phyloP scores from a whole-genome alignment of 2,113 vertebrate species.

The Coptodon rendalli region DNA sequence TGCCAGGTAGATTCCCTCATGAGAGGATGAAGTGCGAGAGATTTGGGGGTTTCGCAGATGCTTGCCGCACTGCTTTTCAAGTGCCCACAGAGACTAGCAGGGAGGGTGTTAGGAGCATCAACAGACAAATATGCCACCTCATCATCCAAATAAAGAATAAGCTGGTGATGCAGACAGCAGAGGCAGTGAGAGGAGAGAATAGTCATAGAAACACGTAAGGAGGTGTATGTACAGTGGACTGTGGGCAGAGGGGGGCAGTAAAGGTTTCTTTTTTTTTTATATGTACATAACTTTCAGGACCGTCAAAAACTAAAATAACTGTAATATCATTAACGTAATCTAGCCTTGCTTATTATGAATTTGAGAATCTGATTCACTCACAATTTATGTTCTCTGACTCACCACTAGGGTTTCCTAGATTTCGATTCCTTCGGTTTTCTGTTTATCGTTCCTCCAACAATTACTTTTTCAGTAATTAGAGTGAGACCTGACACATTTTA shows the following conservation, averaged over 20 bases:
- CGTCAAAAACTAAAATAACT: not conserved
- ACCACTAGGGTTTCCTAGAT: not conserved
- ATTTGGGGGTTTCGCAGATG: conserved; percentile 36
- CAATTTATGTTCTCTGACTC: not conserved
- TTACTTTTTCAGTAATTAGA: not conserved
- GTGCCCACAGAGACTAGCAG: conserved; percentile 12
- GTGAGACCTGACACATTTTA: not conserved
- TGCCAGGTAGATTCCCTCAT: conserved; percentile 57
- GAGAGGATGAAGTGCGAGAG: conserved; percentile 40
- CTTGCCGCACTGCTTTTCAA: conserved; percentile 28
- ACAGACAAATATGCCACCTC: conserved; percentile 34
- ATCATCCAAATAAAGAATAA: conserved; percentile 14
- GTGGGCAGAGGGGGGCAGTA: not conserved
- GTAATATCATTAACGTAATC: not conserved
- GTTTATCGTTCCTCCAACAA: not conserved
- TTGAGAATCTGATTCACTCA: not conserved
- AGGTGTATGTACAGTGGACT: not conserved
- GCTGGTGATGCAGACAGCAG: not conserved
- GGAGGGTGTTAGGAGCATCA: not conserved
- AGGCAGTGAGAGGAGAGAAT: not conserved
- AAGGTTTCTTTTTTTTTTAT: not conserved
- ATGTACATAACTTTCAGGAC: not conserved
- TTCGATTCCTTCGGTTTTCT: not conserved
- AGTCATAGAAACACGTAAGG: not conserved
- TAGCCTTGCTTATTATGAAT: not conserved